Percentiles rank a stretch among this genome's conserved stretches.
These are phyloP conservation scores for Erannis defoliaria DNA, from an alignment of 2,888 invertebrate species.

Conservation along the genomic window DNA sequence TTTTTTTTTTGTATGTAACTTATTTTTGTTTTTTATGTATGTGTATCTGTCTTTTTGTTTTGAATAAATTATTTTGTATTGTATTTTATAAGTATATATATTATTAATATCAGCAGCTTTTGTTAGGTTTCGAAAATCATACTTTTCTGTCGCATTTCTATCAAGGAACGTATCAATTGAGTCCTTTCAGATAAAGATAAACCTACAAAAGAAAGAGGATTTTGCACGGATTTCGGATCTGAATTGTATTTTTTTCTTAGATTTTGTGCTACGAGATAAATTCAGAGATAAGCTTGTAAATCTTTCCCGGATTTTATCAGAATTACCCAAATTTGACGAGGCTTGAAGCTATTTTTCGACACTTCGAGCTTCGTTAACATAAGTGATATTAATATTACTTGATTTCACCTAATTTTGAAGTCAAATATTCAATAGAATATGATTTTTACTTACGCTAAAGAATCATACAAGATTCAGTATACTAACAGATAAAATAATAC, in stretches of 20 bases:
- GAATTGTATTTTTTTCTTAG: constrained; percentile 63
- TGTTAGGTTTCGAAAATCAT: not conserved
- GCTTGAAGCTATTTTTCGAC: not conserved
- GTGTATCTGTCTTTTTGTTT: too few relatives aligned
- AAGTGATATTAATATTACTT: not conserved
- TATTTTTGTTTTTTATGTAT: too few relatives aligned
- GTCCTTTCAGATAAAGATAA: constrained; percentile 68
- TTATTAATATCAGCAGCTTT: too few relatives aligned
- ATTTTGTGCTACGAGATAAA: constrained; percentile 41
- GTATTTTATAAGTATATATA: too few relatives aligned
- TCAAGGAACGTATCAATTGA: constrained; percentile 63
- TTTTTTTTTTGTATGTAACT: too few relatives aligned
- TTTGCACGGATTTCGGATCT: constrained; percentile 63
- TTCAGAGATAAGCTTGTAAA: constrained; percentile 35
- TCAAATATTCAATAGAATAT: too few relatives aligned
- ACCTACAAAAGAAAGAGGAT: constrained; percentile 61
- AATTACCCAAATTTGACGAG: constrained; percentile 14
- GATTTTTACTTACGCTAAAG: too few relatives aligned
- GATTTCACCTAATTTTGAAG: not conserved
- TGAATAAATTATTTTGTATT: too few relatives aligned
- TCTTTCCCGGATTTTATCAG: constrained; percentile 12
- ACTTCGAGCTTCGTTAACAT: not conserved
- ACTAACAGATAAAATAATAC: too few relatives aligned
- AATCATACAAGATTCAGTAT: too few relatives aligned
- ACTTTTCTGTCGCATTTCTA: constrained; percentile 24